These are phyloP conservation scores for Poeciliopsis turneri DNA, from an alignment of 2,797 vertebrate genomes.

Conservation along the genomic window DNA sequence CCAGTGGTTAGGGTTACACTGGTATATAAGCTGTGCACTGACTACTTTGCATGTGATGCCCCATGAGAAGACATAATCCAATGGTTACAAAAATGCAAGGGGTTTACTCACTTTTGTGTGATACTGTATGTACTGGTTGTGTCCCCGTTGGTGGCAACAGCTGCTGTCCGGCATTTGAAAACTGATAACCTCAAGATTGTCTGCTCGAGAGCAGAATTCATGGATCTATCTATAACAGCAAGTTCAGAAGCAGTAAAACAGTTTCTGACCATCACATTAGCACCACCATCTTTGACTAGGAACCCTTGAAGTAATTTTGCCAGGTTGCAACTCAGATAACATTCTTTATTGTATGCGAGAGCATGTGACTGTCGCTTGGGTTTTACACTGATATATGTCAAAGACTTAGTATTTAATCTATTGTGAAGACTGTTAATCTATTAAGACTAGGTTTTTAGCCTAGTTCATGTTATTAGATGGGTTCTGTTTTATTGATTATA, in stretches of 20 bases:
- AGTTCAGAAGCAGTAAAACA: neutral
- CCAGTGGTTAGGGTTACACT: neutral
- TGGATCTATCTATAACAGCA: neutral
- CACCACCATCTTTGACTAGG: neutral
- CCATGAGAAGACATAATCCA: neutral
- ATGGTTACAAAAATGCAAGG: neutral
- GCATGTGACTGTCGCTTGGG: too few species aligned
- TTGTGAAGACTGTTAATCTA: neutral
- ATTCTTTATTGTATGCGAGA: neutral
- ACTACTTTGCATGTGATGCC: neutral
- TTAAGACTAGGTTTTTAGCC: neutral
- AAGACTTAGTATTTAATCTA: neutral
- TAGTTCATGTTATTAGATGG: neutral
- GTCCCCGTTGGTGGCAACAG: neutral
- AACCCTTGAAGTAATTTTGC: neutral
- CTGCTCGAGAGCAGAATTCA: neutral
- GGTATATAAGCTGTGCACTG: neutral
- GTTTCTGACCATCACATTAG: neutral
- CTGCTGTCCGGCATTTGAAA: neutral
- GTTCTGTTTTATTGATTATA: neutral
- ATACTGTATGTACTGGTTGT: neutral
- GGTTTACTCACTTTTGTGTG: neutral
- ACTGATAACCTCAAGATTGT: neutral
- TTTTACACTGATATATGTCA: neutral
- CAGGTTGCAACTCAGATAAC: neutral